Conservation (phyloP, 2,888 invertebrate genomes). For the Isotomurus palustris region DNA sequence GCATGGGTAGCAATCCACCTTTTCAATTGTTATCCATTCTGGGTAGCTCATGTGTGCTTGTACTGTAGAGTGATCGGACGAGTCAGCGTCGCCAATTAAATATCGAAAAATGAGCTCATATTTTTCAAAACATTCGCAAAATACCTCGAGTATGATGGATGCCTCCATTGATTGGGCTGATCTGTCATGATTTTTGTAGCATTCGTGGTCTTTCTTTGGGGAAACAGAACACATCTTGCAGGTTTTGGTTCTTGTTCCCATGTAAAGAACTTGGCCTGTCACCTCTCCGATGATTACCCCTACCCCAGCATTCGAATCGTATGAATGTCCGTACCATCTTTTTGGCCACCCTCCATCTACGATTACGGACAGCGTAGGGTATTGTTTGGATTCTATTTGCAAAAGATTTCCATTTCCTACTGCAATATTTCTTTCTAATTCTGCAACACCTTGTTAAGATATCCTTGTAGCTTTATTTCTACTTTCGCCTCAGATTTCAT, state of each 20-base stretch:
- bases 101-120: background rate
- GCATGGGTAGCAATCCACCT: background rate
- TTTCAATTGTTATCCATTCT: background rate
- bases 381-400: background rate
- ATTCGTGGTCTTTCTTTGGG: background rate
- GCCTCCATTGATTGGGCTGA: background rate
- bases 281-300: background rate
- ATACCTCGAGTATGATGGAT: background rate
- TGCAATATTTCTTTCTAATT: background rate
- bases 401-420: background rate
- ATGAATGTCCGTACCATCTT: background rate
- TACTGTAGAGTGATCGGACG: background rate
- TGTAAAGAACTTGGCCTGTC: background rate
- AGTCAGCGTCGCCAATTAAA: background rate
- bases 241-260: background rate
- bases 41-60: background rate
- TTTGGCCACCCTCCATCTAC: background rate
- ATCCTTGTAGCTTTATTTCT: background rate
- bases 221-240: background rate
- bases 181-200: background rate
- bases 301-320: background rate
- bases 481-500: background rate
- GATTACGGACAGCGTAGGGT: background rate
- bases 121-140: background rate
- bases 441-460: background rate